A percentile compares a stretch with the other conserved stretches of the same genome.
phyloP scores from a whole-genome alignment of 2,888 invertebrate genomes.

The Argyresthia goedartella region DNA sequence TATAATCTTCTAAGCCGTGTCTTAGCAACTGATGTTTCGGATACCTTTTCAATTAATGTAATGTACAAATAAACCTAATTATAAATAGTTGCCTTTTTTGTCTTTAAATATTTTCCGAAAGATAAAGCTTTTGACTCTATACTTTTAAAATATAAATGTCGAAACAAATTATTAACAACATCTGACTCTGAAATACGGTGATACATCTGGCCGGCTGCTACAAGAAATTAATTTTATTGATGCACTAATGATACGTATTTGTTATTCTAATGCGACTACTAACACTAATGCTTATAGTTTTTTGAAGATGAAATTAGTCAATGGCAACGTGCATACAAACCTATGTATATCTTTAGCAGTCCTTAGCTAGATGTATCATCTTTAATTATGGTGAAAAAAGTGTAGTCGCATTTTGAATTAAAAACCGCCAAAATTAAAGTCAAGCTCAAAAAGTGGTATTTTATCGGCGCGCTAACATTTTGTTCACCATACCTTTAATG shows the following conservation, averaged over 20 bases:
- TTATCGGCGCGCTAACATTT: background rate
- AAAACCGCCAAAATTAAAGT: background rate
- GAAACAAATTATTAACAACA: too few relatives aligned
- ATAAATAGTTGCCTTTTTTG: too few relatives aligned
- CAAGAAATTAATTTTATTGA: background rate
- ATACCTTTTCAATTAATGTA: slow-evolving; percentile 5
- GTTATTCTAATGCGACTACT: background rate
- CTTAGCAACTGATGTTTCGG: background rate
- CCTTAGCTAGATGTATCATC: too few relatives aligned
- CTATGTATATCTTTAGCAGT: too few relatives aligned
- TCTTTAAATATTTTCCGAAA: too few relatives aligned
- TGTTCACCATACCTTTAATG: background rate
- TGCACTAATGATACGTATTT: background rate
- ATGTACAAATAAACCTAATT: too few relatives aligned
- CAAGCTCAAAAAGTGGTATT: background rate
- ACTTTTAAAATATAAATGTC: too few relatives aligned
- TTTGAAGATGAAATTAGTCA: background rate
- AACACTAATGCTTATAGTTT: background rate
- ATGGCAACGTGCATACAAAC: background rate
- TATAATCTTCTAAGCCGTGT: slow-evolving; percentile 16
- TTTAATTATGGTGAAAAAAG: too few relatives aligned
- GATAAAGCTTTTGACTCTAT: background rate
- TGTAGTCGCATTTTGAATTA: background rate
- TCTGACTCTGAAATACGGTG: background rate
- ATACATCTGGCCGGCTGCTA: background rate